Evolutionary conservation across 2,797 vertebrate species (phyloP).

Genomic region (Mallotus villosus): DNA sequence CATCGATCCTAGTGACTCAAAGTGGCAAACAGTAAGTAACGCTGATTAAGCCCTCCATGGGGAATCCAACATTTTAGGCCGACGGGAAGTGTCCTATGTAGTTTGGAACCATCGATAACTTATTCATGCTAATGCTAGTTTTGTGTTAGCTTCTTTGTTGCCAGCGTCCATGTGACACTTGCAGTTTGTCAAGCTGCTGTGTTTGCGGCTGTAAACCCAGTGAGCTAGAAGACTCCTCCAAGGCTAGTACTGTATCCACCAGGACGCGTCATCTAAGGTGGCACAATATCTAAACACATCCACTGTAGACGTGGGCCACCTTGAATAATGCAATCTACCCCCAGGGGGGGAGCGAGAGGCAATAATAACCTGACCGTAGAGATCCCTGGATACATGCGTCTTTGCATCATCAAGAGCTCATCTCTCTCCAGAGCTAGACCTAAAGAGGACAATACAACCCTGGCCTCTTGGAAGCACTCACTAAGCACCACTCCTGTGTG

Average conservation of each 20-base stretch:
- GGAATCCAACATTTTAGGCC: conserved; percentile 13
- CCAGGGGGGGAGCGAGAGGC: conserved; percentile 31
- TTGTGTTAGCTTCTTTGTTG: conserved; percentile 2
- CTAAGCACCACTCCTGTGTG: neutral
- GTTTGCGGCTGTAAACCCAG: conserved; percentile 16
- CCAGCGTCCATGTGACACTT: neutral
- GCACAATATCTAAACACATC: conserved; percentile 40
- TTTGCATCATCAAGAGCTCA: conserved; percentile 24
- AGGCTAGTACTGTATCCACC: conserved; percentile 35
- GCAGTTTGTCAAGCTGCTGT: conserved; percentile 14
- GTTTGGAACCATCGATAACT: neutral
- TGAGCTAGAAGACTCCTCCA: conserved; percentile 11
- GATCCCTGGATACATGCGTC: conserved; percentile 35
- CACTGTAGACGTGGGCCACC: conserved; percentile 29
- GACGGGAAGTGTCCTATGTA: neutral
- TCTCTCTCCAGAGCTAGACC: conserved; percentile 35
- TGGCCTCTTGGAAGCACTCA: conserved; percentile 6
- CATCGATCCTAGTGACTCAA: conserved; percentile 47
- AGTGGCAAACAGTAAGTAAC: conserved; percentile 28
- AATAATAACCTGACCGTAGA: conserved; percentile 48
- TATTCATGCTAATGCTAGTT: conserved; percentile 20
- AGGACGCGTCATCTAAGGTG: conserved; percentile 42
- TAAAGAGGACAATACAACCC: conserved; percentile 32
- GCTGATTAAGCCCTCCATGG: conserved; percentile 29
- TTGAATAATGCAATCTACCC: conserved; percentile 53